Base-by-base conservation (phyloP, 2,888 invertebrate genomes). In the Dexiosoma caninum region DNA sequence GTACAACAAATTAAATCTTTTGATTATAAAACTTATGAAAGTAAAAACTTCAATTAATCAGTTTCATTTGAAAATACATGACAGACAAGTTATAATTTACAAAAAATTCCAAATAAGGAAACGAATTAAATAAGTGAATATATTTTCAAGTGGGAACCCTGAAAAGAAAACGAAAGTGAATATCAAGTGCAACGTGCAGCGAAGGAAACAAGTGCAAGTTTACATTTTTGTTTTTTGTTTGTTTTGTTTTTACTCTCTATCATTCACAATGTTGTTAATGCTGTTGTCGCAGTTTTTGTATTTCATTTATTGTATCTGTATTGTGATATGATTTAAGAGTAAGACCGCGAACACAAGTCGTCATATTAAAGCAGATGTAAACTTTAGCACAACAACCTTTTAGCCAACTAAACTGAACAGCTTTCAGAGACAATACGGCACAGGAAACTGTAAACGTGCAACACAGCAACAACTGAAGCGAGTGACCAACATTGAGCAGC, bases 131-230 rank as follows among this genome's bases (percentile, higher is more conserved):
- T 64, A 27, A 6, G 14, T 14, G 30, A 49, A 16, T 23, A 30
- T 30, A n/a, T 62, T 62, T 30, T 53, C 27, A 37, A 67, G 42
- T 70, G 70, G 55, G 66, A 66, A 74, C 72, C 75, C 76, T 82
- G 82, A 80, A 82, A 82, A 60, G 82, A 82, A 82, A 82, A 78
- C 67, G 82, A 82, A 82, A 82, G 82, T 78, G 81, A 78, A 78
- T 51, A 78, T 80, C 78, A 74, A 77, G 79, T 82, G 79, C 77
- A 72, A 75, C 71, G 27, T 67, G 71, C 74, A 49, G 46, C 53
- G 37, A 71, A 64, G 37, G 51, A 71, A 75, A 74, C 78, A 72
- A 78, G 77, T 64, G 77, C 59, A 79, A n/a, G n/a, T n/a, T n/a
- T n/a, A n/a, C n/a, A n/a, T n/a, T n/a, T n/a, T n/a, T n/a, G n/a